Percentiles rank a stretch among this genome's conserved stretches.
phyloP scores from a whole-genome alignment of 1,140 invertebrate genomes.

The Panulirus ornatus region DNA sequence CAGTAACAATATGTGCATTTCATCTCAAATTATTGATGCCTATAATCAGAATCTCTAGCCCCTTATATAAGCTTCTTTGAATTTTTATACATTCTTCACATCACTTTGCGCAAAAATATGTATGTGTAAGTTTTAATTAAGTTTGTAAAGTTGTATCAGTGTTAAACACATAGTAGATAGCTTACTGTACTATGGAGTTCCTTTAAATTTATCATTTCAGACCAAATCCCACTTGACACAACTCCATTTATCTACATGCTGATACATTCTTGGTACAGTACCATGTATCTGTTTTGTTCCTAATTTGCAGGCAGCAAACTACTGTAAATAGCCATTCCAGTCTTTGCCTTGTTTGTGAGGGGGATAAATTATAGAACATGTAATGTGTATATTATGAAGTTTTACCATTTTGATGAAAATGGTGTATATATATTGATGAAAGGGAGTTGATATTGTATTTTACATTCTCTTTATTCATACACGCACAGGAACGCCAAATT shows the following conservation, averaged over 20 bases:
- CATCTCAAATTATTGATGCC: background rate
- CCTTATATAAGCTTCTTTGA: background rate
- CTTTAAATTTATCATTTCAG: background rate
- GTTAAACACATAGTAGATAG: background rate
- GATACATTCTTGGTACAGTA: background rate
- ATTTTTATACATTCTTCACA: background rate
- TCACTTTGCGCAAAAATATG: background rate
- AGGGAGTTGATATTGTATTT: background rate
- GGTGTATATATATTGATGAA: background rate
- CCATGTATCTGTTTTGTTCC: background rate
- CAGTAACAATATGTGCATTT: background rate
- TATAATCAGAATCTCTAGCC: background rate
- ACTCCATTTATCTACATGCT: background rate
- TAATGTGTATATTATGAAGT: background rate
- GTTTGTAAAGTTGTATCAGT: background rate
- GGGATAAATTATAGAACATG: background rate
- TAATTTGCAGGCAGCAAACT: background rate
- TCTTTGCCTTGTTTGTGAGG: background rate
- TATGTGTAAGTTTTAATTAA: background rate
- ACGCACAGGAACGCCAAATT: background rate
- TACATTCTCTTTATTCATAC: background rate
- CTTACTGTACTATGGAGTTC: background rate
- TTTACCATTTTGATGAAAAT: background rate
- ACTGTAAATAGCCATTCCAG: background rate
- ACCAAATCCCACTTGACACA: background rate